Evolutionary conservation across 2,113 vertebrate species (phyloP).

Genomic region (cattle (Bos taurus)): DNA sequence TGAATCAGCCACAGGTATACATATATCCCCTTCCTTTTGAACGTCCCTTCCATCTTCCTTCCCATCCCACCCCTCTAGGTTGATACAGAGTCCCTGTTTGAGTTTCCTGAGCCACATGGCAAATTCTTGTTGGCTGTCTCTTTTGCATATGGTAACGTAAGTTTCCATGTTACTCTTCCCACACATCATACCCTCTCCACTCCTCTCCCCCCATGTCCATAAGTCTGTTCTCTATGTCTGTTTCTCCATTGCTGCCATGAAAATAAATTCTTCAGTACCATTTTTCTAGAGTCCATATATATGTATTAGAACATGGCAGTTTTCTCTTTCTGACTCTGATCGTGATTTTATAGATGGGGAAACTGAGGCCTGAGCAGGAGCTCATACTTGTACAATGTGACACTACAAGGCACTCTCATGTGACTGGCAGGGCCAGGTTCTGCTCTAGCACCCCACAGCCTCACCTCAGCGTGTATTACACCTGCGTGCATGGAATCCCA

Average conservation of each 20-base stretch:
- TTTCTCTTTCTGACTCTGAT: neutral
- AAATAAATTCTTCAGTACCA: neutral
- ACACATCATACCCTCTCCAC: neutral
- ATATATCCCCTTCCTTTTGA: neutral
- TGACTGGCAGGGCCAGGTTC: too few relatives aligned
- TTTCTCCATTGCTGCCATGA: neutral
- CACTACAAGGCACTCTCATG: fast-evolving
- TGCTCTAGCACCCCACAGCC: neutral
- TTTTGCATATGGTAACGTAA: fast-evolving
- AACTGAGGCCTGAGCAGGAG: neutral
- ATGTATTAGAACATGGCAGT: neutral
- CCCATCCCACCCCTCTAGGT: neutral
- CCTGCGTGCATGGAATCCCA: too few relatives aligned
- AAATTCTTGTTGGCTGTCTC: neutral
- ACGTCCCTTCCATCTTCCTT: neutral
- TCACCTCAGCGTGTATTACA: fast-evolving
- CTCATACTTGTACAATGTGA: fast-evolving
- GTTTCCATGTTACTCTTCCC: neutral
- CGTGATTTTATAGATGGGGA: neutral
- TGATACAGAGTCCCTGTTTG: neutral
- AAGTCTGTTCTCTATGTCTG: neutral
- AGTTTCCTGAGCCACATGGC: neutral
- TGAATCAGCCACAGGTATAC: neutral
- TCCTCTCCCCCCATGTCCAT: neutral
- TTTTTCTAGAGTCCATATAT: neutral